Base-by-base conservation (phyloP, 92 coral and sea anemone genomes). In the Zoanthus sociatus region DNA sequence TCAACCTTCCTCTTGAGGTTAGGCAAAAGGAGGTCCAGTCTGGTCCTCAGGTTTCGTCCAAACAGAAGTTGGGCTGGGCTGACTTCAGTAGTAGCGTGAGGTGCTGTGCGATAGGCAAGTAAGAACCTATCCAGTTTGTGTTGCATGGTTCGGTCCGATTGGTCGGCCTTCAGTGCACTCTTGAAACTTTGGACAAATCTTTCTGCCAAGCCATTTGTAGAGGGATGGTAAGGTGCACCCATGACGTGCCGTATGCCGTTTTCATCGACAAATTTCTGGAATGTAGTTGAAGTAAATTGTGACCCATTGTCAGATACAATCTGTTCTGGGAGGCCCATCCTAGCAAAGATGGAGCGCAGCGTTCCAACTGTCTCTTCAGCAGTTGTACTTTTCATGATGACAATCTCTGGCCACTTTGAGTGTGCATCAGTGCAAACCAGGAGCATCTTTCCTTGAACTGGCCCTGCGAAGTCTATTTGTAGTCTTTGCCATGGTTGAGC, bases 141-240 rank as follows among this genome's bases (percentile, higher is more conserved):
- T 37, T 88, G 90, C 26, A 26, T 26, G 26, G 26, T 26, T 26
- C 26, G 26, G 26, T 26, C 26, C 26, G 26, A 26, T 26, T 21
- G 79, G 68, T 30, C 78, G 31, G 47, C 92, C 70, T 21, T 71
- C 69, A 5, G 92, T 17, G 17, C 5, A 20, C 20, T 30, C 77
- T 83, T 89, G 89, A 89, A 89, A 70, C 88, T 84, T 69, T 89
- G 88, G 20, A 89, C 91, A 13, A 83, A 33, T 7, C 87, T 31
- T 37, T 88, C 87, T 14, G 58, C 87, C 18, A 88, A 67, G 13
- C 87, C 87, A 46, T 75, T 83, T 0, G 70, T 63, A 11, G 84
- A 55, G 7, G 85, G 76, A 5, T 6, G 7, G 17, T 71, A 13
- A 71, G 76, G 11, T 31, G 76, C 32, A 31, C 12, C 76, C 15